Base-by-base conservation (phyloP, 1,140 invertebrate genomes). In the Popillia japonica region DNA sequence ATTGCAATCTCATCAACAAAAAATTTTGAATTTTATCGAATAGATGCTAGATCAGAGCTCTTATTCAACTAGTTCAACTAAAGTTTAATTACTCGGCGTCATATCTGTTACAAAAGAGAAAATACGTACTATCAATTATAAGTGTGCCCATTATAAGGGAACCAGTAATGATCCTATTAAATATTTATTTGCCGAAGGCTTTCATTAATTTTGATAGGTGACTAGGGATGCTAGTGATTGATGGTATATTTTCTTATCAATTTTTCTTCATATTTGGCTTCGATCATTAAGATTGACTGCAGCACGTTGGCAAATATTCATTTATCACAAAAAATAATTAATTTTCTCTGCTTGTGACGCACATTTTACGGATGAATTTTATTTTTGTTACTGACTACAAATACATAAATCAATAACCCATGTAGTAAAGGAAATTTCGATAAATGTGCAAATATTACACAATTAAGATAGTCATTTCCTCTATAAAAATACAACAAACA, bases 291-390 rank as follows among this genome's bases (percentile, higher is more conserved):
- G 17, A 55, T 55, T 17, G 14, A n/a, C 17, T 55, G 48, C 48
- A 14, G 48, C 6, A 55, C 14, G 11, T 17, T 55, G 48, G n/a
- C n/a, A 55, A 55, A 55, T 55, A 55, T 55, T 55, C 48, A 55
- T 55, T 55, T 55, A 55, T 55, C 48, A 55, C 44, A 17, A 55
- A n/a, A 55, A 55, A 55, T 55, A 55, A 55, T 55, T 55, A 55
- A 55, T 55, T 55, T n/a, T 55, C 48, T 6, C 17, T 55, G 48
- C 48, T n/a, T 55, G n/a, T 17, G n/a, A 55, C 14, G 48, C 17
- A n/a, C 17, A 17, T 17, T 17, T 55, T n/a, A 17, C 14, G 17
- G 48, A 55, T 55, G n/a, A 17, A 17, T 55, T 55, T 55, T 17
- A 55, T 55, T 55, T 55, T 55, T 17, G 48, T 14, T 17, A 3